Percentiles rank a stretch among this genome's conserved stretches.
Conservation (phyloP, 2,797 vertebrate genomes). For the Syndactyla subalaris region DNA sequence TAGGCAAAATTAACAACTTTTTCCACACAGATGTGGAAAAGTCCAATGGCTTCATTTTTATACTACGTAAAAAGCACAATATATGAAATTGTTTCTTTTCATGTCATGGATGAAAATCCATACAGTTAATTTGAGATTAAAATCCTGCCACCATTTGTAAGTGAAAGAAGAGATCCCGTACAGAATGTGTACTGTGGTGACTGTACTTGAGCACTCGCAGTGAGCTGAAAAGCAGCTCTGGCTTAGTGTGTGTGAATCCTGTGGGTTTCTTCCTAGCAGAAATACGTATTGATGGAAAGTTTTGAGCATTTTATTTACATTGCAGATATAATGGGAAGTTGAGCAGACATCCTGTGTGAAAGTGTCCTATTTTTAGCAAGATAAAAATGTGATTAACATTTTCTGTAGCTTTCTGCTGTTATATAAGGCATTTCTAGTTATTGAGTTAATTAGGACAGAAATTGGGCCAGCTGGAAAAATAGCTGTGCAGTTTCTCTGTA, state of each 20-base stretch:
- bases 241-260: neutral
- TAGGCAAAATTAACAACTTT: neutral
- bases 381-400: conserved; percentile 23
- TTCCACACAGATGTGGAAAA: neutral
- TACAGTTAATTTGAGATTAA: neutral
- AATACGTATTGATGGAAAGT: neutral
- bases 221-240: neutral
- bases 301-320: conserved; percentile 6
- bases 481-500: neutral
- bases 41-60: neutral
- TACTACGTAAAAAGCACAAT: neutral
- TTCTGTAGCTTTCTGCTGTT: conserved; percentile 30
- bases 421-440: neutral
- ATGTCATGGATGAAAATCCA: neutral
- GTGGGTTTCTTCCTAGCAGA: neutral
- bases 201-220: neutral
- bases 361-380: conserved; percentile 20
- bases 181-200: neutral
- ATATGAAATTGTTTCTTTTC: neutral
- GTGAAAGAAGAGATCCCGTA: neutral
- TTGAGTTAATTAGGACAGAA: conserved; percentile 37
- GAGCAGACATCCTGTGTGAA: neutral
- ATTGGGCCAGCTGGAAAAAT: neutral
- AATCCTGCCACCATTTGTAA: neutral
- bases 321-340: neutral